These are phyloP conservation scores for Pseudorectes ferrugineus DNA, from an alignment of 2,113 vertebrate genomes.

Conservation along the genomic window DNA sequence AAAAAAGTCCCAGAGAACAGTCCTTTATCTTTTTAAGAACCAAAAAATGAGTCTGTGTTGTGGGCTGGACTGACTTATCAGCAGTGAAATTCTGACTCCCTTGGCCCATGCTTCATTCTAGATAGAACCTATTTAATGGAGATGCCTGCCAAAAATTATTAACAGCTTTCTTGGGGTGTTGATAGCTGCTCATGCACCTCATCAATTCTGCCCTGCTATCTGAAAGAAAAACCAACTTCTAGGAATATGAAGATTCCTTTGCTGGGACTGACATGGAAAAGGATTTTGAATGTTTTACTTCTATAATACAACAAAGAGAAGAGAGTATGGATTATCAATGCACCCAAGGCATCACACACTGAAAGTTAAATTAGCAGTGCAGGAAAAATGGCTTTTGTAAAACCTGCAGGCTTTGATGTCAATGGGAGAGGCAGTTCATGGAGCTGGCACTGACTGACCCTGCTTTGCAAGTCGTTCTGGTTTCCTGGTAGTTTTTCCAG, in stretches of 20 bases:
- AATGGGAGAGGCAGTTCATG: not conserved
- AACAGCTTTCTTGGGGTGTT: conserved; percentile 7
- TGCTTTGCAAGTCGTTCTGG: not conserved
- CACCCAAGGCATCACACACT: not conserved
- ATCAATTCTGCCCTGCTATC: not conserved
- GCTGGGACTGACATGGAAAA: not conserved
- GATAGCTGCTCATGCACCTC: not conserved
- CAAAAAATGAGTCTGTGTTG: not conserved
- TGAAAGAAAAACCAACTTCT: not conserved
- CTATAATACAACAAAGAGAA: not conserved
- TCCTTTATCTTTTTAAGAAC: not conserved
- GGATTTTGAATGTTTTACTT: not conserved
- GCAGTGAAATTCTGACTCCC: not conserved
- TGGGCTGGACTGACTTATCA: not conserved
- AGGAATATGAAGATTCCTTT: not conserved
- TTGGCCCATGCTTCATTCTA: not conserved
- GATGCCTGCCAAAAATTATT: not conserved
- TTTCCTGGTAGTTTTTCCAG: not conserved
- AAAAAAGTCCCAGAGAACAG: not conserved
- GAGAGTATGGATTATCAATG: not conserved
- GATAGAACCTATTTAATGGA: not conserved
- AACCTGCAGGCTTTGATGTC: not conserved
- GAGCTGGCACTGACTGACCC: not conserved
- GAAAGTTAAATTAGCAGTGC: not conserved
- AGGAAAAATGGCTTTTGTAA: not conserved